Evolutionary conservation across 2,888 invertebrate genomes (phyloP).

Genomic region (Hedychridium roseum): DNA sequence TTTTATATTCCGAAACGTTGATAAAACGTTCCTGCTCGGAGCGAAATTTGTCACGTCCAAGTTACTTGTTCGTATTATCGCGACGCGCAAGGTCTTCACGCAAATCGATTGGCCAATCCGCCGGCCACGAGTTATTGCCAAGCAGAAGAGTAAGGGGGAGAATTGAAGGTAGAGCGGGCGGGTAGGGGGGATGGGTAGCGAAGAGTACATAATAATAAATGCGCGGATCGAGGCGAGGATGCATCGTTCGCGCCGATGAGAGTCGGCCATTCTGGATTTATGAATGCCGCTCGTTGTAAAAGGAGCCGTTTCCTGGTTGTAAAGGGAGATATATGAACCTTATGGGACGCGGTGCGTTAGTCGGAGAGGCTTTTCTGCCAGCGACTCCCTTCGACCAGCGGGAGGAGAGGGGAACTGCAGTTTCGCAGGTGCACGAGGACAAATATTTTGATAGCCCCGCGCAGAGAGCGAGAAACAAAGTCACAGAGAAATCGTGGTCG

Average conservation of each 20-base stretch:
- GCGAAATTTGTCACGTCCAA: background rate
- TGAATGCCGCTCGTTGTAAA: slow-evolving; percentile 38
- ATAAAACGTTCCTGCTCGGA: too few species aligned
- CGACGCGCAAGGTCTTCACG: background rate
- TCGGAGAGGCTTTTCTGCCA: too few species aligned
- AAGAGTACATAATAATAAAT: slow-evolving; percentile 24
- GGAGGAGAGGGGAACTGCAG: too few species aligned
- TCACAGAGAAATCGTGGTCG: too few species aligned
- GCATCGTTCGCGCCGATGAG: slow-evolving; percentile 3
- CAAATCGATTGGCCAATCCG: slow-evolving; percentile 22
- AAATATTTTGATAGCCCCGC: too few species aligned
- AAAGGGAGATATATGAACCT: slow-evolving; percentile 45
- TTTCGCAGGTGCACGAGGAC: too few species aligned
- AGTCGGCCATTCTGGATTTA: slow-evolving; percentile 31
- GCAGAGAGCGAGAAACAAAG: too few species aligned
- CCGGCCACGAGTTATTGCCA: slow-evolving; percentile 15
- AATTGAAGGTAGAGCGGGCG: too few species aligned
- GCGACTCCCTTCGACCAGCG: too few species aligned
- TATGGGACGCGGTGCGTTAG: slow-evolving; percentile 39
- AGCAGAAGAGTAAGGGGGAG: too few species aligned
- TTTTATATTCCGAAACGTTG: too few species aligned
- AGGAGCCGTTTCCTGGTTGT: slow-evolving; percentile 43
- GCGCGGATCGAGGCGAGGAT: slow-evolving; percentile 11
- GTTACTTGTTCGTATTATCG: background rate
- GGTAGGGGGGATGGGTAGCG: too few species aligned